Evolutionary conservation across 2,113 vertebrate species (phyloP).

Genomic region (Platichthys stellatus): DNA sequence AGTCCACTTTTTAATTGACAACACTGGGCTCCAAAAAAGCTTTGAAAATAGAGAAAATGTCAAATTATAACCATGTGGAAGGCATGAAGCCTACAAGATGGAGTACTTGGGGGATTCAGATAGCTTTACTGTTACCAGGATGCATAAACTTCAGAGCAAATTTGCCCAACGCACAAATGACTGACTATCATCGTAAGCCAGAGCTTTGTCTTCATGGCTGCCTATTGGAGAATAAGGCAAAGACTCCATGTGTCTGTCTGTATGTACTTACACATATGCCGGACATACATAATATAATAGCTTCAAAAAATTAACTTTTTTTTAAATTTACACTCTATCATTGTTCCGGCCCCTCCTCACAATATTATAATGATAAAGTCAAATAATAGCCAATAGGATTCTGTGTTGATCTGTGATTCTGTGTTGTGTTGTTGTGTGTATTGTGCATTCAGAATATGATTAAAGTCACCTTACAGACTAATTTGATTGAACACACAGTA

Average conservation of each 20-base stretch:
- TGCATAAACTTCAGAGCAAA: constrained; percentile 70
- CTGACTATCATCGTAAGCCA: constrained; percentile 50
- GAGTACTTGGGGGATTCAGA: constrained; percentile 66
- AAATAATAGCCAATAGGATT: too few relatives aligned
- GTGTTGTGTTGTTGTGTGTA: too few relatives aligned
- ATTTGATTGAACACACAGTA: too few relatives aligned
- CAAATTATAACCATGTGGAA: constrained; percentile 80
- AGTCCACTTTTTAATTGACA: constrained; percentile 82
- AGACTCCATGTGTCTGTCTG: constrained; percentile 5
- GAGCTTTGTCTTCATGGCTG: constrained; percentile 57
- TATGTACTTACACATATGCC: constrained; percentile 22
- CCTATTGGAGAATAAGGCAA: constrained; percentile 33
- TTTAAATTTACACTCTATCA: too few relatives aligned
- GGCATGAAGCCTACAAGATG: constrained; percentile 66
- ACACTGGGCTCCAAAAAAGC: constrained; percentile 70
- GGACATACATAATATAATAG: neutral
- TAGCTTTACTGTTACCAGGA: constrained; percentile 62
- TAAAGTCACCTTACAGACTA: too few relatives aligned
- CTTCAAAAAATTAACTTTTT: neutral
- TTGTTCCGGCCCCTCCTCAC: too few relatives aligned
- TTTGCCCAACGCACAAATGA: constrained; percentile 58
- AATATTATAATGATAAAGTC: too few relatives aligned
- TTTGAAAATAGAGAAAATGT: constrained; percentile 77
- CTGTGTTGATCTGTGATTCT: too few relatives aligned
- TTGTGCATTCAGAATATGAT: too few relatives aligned